Conservation (phyloP, 1,140 invertebrate species). For the Gryon sp. region DNA sequence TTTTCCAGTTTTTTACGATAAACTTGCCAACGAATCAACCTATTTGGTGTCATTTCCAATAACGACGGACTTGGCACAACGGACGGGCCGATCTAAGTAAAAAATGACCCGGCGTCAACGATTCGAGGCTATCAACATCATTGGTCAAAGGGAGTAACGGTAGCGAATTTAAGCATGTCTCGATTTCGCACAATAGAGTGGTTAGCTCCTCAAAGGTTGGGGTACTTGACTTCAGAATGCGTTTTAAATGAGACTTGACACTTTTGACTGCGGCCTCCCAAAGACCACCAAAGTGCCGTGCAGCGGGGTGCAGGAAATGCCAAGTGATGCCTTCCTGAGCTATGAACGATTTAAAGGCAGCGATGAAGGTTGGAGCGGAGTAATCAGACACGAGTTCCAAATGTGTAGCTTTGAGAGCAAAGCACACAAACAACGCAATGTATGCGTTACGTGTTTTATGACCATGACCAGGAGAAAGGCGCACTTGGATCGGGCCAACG, state of each 20-base stretch:
- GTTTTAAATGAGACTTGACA: slow-evolving; percentile 7
- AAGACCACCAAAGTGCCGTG: slow-evolving; percentile 62
- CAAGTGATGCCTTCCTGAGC: slow-evolving; percentile 40
- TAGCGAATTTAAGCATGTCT: slow-evolving; percentile 17
- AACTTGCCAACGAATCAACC: background rate
- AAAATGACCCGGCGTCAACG: slow-evolving; percentile 18
- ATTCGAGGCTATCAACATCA: background rate
- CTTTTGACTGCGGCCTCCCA: slow-evolving; percentile 60
- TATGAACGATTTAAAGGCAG: slow-evolving; percentile 49
- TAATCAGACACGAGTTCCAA: slow-evolving; percentile 68
- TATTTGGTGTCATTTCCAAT: background rate
- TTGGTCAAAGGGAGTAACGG: background rate
- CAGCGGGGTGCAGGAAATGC: slow-evolving; percentile 63
- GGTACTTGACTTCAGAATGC: background rate
- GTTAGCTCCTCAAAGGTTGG: slow-evolving; percentile 18
- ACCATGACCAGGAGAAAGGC: background rate
- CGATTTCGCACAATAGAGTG: slow-evolving; percentile 4
- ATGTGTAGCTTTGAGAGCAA: slow-evolving; percentile 51
- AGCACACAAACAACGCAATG: slow-evolving; percentile 14
- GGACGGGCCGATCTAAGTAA: background rate
- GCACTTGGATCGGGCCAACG: background rate
- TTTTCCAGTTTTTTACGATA: background rate
- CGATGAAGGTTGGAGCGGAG: slow-evolving; percentile 66
- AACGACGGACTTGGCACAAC: background rate
- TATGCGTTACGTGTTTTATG: background rate